Evolutionary conservation across 2,113 vertebrate species (phyloP).

Genomic region (Lanius collurio): DNA sequence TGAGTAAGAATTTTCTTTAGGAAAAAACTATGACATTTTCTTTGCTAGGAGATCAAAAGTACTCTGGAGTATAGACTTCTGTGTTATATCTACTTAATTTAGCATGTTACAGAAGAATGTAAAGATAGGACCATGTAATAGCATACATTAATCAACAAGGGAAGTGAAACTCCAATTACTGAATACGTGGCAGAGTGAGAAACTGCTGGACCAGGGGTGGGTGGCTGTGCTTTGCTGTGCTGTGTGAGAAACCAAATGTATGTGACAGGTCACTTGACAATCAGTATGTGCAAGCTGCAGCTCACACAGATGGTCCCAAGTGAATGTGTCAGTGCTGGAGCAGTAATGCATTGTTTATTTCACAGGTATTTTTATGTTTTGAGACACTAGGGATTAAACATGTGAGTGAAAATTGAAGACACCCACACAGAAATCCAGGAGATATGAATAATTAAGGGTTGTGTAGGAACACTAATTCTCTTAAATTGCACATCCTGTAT

Average conservation of each 20-base stretch:
- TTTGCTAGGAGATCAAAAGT: not conserved
- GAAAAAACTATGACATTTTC: not conserved
- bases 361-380: not conserved
- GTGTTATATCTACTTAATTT: not conserved
- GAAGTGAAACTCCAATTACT: not conserved
- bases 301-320: not conserved
- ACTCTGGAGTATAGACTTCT: not conserved
- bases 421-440: not conserved
- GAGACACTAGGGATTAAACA: not conserved
- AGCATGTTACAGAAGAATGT: not conserved
- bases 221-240: not conserved
- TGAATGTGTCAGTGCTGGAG: not conserved
- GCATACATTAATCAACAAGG: not conserved
- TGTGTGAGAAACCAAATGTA: not conserved
- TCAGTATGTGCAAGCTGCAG: not conserved
- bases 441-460: not conserved
- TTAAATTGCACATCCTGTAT: not conserved
- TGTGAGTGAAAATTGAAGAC: not conserved
- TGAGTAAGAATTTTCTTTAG: not conserved
- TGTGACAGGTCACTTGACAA: not conserved
- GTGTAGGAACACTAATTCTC: not conserved
- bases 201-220: not conserved
- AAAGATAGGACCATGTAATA: not conserved
- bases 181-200: not conserved
- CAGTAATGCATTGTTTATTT: not conserved